These are phyloP conservation scores for Macrosteles quadrilineatus DNA, from an alignment of 1,140 invertebrate species.

Conservation along the genomic window DNA sequence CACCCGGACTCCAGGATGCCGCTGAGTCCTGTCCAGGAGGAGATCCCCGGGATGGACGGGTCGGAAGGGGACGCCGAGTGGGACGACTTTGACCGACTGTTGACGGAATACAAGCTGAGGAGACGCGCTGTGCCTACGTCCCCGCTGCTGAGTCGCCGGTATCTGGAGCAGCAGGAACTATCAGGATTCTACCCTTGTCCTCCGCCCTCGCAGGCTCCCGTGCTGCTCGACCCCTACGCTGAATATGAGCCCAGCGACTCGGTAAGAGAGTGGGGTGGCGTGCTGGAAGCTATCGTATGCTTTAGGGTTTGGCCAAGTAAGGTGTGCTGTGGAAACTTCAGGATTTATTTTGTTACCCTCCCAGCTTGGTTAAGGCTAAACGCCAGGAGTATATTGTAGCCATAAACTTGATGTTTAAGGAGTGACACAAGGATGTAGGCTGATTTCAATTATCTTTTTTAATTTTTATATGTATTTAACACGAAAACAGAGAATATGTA, in stretches of 20 bases:
- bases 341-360: no score
- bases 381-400: no score
- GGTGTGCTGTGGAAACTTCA: no score
- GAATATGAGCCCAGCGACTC: slow-evolving; percentile 35
- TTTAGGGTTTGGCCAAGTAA: no score
- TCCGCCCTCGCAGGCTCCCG: slow-evolving; percentile 49
- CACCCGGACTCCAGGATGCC: not conserved
- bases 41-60: slow-evolving; percentile 21
- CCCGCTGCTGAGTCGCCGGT: slow-evolving; percentile 12
- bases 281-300: no score
- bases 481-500: no score
- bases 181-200: slow-evolving; percentile 66
- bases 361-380: no score
- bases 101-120: slow-evolving; percentile 40
- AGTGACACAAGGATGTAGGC: no score
- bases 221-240: slow-evolving; percentile 17
- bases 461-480: no score
- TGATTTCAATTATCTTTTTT: no score
- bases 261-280: slow-evolving; percentile 40
- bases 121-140: slow-evolving; percentile 28
- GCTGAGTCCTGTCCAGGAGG: slow-evolving; percentile 30
- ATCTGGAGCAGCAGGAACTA: not conserved
- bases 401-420: no score
- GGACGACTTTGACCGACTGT: slow-evolving; percentile 44
- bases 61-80: slow-evolving; percentile 40